Conservation (phyloP, 1,140 invertebrate species). For the Diprion similis region DNA sequence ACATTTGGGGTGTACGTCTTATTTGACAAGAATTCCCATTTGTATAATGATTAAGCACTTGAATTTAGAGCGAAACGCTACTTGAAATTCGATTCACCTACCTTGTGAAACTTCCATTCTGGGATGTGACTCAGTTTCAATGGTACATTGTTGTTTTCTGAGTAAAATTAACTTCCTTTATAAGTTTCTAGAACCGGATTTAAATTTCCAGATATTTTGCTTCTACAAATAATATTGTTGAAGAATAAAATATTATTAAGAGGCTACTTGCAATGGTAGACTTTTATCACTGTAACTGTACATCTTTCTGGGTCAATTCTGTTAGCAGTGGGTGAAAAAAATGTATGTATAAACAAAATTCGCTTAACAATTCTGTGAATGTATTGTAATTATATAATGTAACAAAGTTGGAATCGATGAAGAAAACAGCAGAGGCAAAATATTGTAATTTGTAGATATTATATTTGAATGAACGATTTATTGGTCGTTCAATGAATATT, state of each 20-base stretch:
- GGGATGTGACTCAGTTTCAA: background rate
- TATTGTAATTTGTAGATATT: slow-evolving; percentile 35
- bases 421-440: slow-evolving; percentile 20
- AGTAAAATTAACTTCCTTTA: background rate
- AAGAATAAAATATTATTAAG: background rate
- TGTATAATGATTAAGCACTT: background rate
- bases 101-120: background rate
- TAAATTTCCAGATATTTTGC: background rate
- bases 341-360: background rate
- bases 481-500: slow-evolving; percentile 21
- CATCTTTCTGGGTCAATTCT: background rate
- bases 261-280: background rate
- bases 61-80: background rate
- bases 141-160: background rate
- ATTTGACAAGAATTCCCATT: background rate
- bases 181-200: background rate
- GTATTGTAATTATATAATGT: slow-evolving; percentile 19
- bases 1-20: background rate
- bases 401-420: slow-evolving; percentile 5
- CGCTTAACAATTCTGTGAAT: slow-evolving; percentile 24
- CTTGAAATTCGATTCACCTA: background rate
- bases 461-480: slow-evolving; percentile 18
- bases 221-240: background rate
- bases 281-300: background rate
- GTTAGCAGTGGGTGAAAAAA: background rate